These are phyloP conservation scores for Montipora sp. DNA, from an alignment of 64 coral and sea anemone species.

Conservation along the genomic window DNA sequence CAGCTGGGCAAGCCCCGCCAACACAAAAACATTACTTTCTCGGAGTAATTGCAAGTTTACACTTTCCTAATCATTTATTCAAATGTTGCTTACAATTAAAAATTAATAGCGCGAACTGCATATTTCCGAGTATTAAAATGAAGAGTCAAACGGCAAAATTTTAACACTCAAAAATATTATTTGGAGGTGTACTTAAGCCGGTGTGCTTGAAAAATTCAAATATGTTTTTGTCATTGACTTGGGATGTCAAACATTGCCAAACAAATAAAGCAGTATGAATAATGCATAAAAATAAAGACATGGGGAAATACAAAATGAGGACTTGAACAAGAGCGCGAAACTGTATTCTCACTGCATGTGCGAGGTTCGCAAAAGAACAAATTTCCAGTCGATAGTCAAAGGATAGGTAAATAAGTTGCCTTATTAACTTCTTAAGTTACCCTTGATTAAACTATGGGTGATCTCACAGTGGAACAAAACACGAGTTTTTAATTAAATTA, in stretches of 20 bases:
- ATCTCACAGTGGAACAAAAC: slow-evolving; percentile 30
- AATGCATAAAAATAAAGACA: slow-evolving; percentile 58
- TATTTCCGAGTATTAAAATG: not conserved
- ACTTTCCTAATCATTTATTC: slow-evolving; percentile 51
- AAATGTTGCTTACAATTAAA: slow-evolving; percentile 56
- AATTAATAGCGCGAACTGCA: slow-evolving; percentile 38
- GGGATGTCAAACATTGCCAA: slow-evolving; percentile 39
- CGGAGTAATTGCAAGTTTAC: slow-evolving; percentile 46
- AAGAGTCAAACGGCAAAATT: not conserved
- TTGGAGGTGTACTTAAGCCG: not conserved
- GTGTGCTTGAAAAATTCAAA: not conserved
- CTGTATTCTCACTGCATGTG: not conserved
- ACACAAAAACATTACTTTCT: slow-evolving; percentile 33
- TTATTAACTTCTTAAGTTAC: not conserved
- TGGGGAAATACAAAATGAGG: slow-evolving; percentile 38
- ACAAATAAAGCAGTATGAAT: slow-evolving; percentile 51
- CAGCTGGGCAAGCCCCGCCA: not conserved
- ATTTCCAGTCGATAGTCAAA: slow-evolving; percentile 13
- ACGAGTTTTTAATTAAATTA: slow-evolving; percentile 39
- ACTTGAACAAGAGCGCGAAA: not conserved
- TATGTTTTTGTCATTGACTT: slow-evolving; percentile 43
- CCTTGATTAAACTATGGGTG: not conserved
- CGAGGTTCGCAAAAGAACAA: not conserved
- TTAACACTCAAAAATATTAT: not conserved
- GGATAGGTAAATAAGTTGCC: slow-evolving; percentile 11